Evolutionary conservation across 2,113 vertebrate species (phyloP).

Genomic region (Myocastor coypus): DNA sequence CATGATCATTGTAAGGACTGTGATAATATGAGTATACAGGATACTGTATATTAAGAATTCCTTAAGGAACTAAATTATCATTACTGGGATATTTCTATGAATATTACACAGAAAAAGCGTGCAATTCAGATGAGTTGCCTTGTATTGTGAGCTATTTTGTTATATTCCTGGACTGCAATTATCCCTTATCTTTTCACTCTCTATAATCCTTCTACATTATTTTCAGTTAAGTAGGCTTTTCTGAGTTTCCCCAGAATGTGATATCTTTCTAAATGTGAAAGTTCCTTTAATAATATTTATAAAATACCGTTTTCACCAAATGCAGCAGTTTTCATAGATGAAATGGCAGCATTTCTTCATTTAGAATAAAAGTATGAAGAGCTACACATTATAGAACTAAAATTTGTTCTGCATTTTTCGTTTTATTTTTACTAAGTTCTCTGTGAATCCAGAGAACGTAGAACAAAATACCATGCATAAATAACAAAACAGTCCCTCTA

Average conservation of each 20-base stretch:
- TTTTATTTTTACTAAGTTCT: conserved; percentile 46
- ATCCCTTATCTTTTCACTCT: conserved; percentile 57
- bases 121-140: conserved; percentile 50
- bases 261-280: conserved; percentile 37
- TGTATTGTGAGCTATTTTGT: conserved; percentile 37
- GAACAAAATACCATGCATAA: neutral
- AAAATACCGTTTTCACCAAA: conserved; percentile 55
- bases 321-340: neutral
- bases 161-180: conserved; percentile 64
- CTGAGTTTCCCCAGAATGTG: conserved; percentile 26
- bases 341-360: conserved; percentile 39
- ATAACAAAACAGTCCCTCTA: neutral
- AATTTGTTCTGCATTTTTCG: conserved; percentile 42
- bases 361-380: conserved; percentile 45
- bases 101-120: neutral
- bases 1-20: neutral
- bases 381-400: conserved; percentile 39
- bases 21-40: neutral
- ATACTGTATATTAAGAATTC: neutral
- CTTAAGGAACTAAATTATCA: conserved; percentile 33
- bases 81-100: neutral
- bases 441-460: neutral
- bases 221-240: conserved; percentile 66
- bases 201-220: conserved; percentile 59
- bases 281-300: conserved; percentile 31